Conservation (phyloP, 1,140 invertebrate species). For the Ostrea edulis region DNA sequence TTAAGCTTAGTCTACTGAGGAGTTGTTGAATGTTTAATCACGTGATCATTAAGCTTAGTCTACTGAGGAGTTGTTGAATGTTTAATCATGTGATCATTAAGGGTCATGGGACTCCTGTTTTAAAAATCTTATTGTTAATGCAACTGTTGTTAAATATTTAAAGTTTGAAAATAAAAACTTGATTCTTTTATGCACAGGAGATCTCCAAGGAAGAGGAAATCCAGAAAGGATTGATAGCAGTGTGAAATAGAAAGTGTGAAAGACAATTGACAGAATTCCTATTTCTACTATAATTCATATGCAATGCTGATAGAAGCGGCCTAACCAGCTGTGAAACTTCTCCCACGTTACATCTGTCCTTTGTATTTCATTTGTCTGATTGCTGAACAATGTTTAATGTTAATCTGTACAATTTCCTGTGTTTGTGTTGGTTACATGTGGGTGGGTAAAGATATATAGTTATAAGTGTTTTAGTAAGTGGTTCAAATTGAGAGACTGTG, state of each 20-base stretch:
- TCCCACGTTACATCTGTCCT: not conserved
- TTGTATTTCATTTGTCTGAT: not conserved
- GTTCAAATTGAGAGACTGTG: not conserved
- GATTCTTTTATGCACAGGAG: not conserved
- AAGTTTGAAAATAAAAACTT: not conserved
- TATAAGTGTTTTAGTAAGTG: not conserved
- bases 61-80: too few species aligned
- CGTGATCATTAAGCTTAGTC: too few species aligned
- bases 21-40: too few species aligned
- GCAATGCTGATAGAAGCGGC: not conserved
- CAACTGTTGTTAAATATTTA: too few species aligned
- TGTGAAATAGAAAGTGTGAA: not conserved
- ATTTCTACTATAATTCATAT: not conserved
- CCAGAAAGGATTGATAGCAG: slow-evolving; percentile 48
- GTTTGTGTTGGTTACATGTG: not conserved
- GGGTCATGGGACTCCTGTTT: too few species aligned
- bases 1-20: too few species aligned
- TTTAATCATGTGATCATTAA: too few species aligned
- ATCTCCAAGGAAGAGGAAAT: slow-evolving; percentile 53
- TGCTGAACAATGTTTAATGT: not conserved
- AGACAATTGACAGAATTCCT: slow-evolving; percentile 13
- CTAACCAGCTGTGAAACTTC: not conserved
- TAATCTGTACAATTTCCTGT: not conserved
- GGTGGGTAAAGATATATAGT: not conserved
- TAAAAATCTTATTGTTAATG: too few species aligned